Conservation (phyloP, 2,888 invertebrate species). For the Pseudoips prasinana region DNA sequence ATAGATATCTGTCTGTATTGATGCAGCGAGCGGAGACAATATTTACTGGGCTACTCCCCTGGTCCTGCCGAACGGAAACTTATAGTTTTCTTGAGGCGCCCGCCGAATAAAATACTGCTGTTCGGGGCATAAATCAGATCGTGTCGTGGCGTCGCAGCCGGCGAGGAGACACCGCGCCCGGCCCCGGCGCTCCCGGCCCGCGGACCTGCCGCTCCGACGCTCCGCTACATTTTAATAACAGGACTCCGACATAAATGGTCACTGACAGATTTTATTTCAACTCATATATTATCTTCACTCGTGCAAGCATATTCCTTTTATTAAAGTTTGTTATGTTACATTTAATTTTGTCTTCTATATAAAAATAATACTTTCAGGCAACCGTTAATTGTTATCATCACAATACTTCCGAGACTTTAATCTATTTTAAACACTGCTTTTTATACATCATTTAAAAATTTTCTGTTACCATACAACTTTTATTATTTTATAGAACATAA, state of each 20-base stretch:
- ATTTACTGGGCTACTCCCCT: constrained; percentile 78
- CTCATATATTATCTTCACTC: constrained; percentile 67
- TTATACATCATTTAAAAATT: too few relatives aligned
- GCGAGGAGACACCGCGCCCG: constrained; percentile 35
- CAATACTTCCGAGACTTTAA: too few relatives aligned
- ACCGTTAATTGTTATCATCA: too few relatives aligned
- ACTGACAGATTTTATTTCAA: constrained; percentile 77
- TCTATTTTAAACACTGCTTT: too few relatives aligned
- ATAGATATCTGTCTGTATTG: constrained; percentile 75
- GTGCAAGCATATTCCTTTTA: constrained; percentile 58
- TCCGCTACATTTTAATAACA: constrained; percentile 79
- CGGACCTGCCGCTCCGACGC: constrained; percentile 31
- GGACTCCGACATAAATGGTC: constrained; percentile 72
- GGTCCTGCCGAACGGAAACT: constrained; percentile 79
- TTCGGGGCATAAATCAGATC: constrained; percentile 76
- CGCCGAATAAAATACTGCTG: constrained; percentile 81
- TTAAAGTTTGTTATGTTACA: constrained; percentile 43
- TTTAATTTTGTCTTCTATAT: constrained; percentile 12
- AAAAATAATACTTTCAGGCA: neutral
- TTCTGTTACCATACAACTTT: too few relatives aligned
- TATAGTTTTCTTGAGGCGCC: constrained; percentile 82
- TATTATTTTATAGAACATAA: too few relatives aligned
- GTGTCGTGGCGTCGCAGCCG: constrained; percentile 64
- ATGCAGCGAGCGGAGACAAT: constrained; percentile 75
- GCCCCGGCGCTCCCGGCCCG: constrained; percentile 21